phyloP scores from a whole-genome alignment of 2,888 invertebrate genomes.

The Caenorhabditis sp. region DNA sequence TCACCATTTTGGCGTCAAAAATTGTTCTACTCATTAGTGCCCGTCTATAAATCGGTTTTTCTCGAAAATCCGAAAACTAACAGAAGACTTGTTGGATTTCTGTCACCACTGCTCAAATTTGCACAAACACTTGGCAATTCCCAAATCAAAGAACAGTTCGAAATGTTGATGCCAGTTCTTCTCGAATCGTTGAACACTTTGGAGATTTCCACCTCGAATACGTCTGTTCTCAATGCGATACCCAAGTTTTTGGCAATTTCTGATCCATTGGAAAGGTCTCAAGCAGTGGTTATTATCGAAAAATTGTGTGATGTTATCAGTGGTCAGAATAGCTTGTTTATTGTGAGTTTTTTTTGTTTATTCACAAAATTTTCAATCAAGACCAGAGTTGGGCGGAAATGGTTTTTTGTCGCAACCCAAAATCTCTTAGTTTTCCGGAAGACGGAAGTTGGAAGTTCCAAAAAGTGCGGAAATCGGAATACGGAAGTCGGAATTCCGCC shows the following conservation, averaged over 20 bases:
- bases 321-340: not conserved
- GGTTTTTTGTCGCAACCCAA: too few species aligned
- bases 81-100: constrained; percentile 7
- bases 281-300: not conserved
- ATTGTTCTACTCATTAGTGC: constrained; percentile 22
- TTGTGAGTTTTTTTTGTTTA: not conserved
- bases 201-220: not conserved
- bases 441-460: too few species aligned
- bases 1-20: constrained; percentile 33
- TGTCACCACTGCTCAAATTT: constrained; percentile 25
- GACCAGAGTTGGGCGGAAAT: too few species aligned
- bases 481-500: too few species aligned
- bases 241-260: not conserved
- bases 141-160: constrained; percentile 22
- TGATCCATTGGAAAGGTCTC: not conserved
- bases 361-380: not conserved
- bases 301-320: not conserved
- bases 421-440: too few species aligned
- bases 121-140: constrained; percentile 10
- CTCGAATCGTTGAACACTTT: not conserved
- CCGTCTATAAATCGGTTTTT: constrained; percentile 14
- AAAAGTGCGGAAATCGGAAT: too few species aligned
- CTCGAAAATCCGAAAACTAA: constrained; percentile 5
- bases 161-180: constrained; percentile 7
- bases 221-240: constrained; percentile 9